A percentile compares a stretch with the other conserved stretches of the same genome.
phyloP scores from a whole-genome alignment of 2,888 invertebrate species.

The Syritta pipiens region DNA sequence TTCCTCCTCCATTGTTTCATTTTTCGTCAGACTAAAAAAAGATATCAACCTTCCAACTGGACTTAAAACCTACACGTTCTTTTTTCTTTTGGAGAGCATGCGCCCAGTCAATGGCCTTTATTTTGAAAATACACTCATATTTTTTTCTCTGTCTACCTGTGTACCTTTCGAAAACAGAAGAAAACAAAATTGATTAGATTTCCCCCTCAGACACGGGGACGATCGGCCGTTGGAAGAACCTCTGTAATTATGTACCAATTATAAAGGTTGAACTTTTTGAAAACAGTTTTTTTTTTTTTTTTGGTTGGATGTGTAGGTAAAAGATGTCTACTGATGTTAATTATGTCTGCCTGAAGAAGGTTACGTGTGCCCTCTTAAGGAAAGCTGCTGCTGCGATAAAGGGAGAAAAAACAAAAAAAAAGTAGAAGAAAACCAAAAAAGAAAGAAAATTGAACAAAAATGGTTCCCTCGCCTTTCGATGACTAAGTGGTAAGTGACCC shows the following conservation, averaged over 20 bases:
- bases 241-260: conserved; percentile 59
- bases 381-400: no score
- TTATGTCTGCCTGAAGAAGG: conserved; percentile 25
- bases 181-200: conserved; percentile 48
- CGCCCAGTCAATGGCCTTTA: conserved; percentile 41
- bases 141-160: conserved; percentile 51
- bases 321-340: conserved; percentile 36
- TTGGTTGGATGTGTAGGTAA: neutral
- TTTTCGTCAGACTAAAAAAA: no score
- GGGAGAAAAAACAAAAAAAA: no score
- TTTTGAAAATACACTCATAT: no score
- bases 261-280: conserved; percentile 41
- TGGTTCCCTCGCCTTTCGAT: conserved; percentile 36
- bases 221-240: conserved; percentile 19
- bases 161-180: conserved; percentile 5
- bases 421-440: no score
- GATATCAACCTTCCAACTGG: neutral
- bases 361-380: conserved; percentile 16
- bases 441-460: conserved; percentile 23
- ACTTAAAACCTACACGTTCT: no score
- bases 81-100: conserved; percentile 4
- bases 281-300: neutral
- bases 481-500: conserved; percentile 53
- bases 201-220: conserved; percentile 17
- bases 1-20: neutral